Evolutionary conservation across 1,140 invertebrate genomes (phyloP), one percentile per base, ranked within the genome.

Genomic region (Cecropterus lyciades): DNA sequence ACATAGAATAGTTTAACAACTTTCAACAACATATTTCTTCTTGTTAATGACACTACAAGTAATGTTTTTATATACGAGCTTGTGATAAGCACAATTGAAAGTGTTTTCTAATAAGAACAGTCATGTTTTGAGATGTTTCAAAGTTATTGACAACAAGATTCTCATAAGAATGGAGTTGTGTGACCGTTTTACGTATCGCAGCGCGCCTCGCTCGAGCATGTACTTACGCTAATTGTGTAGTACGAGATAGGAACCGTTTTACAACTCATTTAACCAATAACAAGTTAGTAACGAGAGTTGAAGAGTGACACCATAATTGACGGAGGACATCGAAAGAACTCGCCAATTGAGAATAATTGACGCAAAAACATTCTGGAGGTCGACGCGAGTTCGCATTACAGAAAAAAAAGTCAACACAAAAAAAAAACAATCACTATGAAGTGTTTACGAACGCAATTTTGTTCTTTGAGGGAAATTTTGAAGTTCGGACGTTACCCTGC

Each of bases 341-440:
- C 67, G 60, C 60, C 79, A 89, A 87, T 89, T 85, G 83, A 77
- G 63, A 75, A 83, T 82, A 85, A 85, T 85, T 84, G 80, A 77
- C 66, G 69, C 74, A 84, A 78, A 85, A 89, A 78, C 77, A 78
- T 77, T 81, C 76, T 80, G 69, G 72, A 81, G 77, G 74, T 79
- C 80, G 62, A 46, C 17, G 60, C 56, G 16, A 65, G n/a, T 51
- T 24, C 20, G 53, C 37, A 9, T 59, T 15, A 24, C 53, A 56
- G 67, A 24, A 65, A 67, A 73, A 53, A 57, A 63, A n/a, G 52
- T 56, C 53, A 53, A 43, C 64, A 69, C n/a, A n/a, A 62, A 71
- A 75, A 69, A 56, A 37, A 53, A 57, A 48, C 43, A 57, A 74
- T 55, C 59, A 66, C 37, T 64, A 67, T 53, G 52, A 67, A 68